Conservation (phyloP, 2,888 invertebrate genomes). For the Alentia gelatinosa region DNA sequence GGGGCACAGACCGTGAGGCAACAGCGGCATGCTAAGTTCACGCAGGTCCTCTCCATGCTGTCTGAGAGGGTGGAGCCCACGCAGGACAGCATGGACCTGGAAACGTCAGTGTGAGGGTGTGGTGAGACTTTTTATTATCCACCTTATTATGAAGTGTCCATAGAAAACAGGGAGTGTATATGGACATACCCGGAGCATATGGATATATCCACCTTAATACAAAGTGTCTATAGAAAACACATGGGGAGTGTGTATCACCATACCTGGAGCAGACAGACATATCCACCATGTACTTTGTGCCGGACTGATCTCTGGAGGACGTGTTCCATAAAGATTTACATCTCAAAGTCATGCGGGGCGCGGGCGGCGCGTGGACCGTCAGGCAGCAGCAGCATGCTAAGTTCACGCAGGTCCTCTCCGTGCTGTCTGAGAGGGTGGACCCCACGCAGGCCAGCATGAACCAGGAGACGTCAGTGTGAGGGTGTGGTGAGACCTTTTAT, state of each 20-base stretch:
- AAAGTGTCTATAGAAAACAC: neutral
- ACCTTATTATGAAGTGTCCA: neutral
- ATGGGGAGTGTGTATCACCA: neutral
- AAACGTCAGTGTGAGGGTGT: conserved; percentile 35
- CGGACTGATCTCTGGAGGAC: conserved; percentile 83
- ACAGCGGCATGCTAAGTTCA: conserved; percentile 90
- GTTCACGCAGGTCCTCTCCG: conserved; percentile 87
- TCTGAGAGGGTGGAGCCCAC: conserved; percentile 85
- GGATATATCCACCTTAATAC: neutral
- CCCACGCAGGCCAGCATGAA: conserved; percentile 38
- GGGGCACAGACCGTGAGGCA: conserved; percentile 90
- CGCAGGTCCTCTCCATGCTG: conserved; percentile 88
- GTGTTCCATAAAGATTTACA: conserved; percentile 93
- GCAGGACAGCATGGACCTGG: conserved; percentile 1
- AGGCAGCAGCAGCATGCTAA: conserved; percentile 90
- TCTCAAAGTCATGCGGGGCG: conserved; percentile 94
- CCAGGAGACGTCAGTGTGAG: conserved; percentile 42
- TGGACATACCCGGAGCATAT: neutral
- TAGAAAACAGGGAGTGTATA: neutral
- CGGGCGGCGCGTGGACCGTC: no score
- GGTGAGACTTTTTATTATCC: neutral
- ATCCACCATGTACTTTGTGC: no score
- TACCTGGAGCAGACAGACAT: no score
- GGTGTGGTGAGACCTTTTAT: no score
- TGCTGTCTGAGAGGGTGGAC: conserved; percentile 88